Base-by-base conservation (phyloP, 2,888 invertebrate genomes). In the Mystacides longicornis region DNA sequence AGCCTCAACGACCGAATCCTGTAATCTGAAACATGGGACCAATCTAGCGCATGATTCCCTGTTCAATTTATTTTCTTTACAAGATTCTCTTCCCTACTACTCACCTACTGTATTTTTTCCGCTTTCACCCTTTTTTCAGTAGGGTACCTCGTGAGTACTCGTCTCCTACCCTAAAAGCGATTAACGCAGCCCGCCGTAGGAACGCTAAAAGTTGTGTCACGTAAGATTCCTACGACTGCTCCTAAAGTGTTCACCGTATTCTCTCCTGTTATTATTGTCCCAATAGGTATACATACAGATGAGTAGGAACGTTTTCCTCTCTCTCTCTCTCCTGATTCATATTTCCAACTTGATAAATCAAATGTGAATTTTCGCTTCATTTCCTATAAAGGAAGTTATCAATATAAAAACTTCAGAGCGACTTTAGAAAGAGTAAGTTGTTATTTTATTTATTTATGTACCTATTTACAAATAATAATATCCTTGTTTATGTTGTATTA, bases 1-100 rank as follows among this genome's bases (percentile, higher is more conserved):
- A n/a, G n/a, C n/a, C n/a, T n/a, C n/a, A n/a, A 51, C 43, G 49
- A 50, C 52, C 49, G 56, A 57, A 60, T 60, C 56, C 60, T 50
- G 23, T 58, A 56, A 60, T 60, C 60, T 54, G 45, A 51, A 31
- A 55, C 52, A 49, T 54, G 52, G 56, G 52, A 60, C 56, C 58
- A 60, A 58, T 50, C 56, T 56, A 45, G 56, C 58, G 58, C 56
- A 58, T 56, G 60, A 60, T 60, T 60, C 60, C 56, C 54, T 52
- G 60, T 54, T 58, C 58, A 60, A 60, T 58, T 60, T 58, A 48
- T 49, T n/a, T n/a, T n/a, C n/a, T n/a, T 46, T 42, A 31, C 47
- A 43, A 31, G 48, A 45, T 50, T 57, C 58, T 51, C 37, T 54
- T 52, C 52, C 49, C 49, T 37, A 42, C 48, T 37, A 18, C 23